A percentile compares a stretch with the other conserved stretches of the same genome.
Conservation (phyloP, 2,113 vertebrate genomes). For the Pampusana beccarii region DNA sequence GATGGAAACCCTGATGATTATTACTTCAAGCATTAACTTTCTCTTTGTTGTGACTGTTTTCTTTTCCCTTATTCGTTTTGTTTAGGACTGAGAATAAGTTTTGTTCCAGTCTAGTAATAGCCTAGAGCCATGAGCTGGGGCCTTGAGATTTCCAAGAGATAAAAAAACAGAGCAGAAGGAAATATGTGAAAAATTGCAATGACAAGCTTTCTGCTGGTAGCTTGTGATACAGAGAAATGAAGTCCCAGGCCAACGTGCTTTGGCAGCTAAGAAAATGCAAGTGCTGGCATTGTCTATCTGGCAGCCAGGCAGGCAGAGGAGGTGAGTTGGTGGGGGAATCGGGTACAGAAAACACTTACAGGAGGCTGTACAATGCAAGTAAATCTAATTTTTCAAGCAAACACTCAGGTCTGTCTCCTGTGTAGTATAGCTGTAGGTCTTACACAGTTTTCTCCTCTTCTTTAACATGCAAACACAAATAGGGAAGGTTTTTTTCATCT, state of each 20-base stretch:
- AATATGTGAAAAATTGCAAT: constrained; percentile 46
- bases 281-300: constrained; percentile 1
- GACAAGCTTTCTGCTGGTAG: constrained; percentile 42
- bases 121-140: background rate
- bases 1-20: background rate
- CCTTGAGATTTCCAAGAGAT: constrained; percentile 51
- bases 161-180: constrained; percentile 19
- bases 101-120: constrained; percentile 10
- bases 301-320: constrained; percentile 23
- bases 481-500: background rate
- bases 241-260: constrained; percentile 3
- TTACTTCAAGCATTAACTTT: background rate
- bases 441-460: background rate
- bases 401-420: background rate
- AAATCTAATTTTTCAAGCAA: constrained; percentile 1
- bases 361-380: background rate
- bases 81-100: constrained; percentile 11
- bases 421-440: background rate
- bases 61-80: constrained; percentile 16
- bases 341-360: background rate
- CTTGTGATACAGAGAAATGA: constrained; percentile 43
- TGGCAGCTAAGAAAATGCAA: background rate
- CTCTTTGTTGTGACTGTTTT: background rate
- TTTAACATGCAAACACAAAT: constrained; percentile 6
- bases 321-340: background rate